A percentile compares a stretch with the other conserved stretches of the same genome.
Evolutionary conservation across 2,113 vertebrate genomes (phyloP).

Genomic region (Xiphophorus maculatus): DNA sequence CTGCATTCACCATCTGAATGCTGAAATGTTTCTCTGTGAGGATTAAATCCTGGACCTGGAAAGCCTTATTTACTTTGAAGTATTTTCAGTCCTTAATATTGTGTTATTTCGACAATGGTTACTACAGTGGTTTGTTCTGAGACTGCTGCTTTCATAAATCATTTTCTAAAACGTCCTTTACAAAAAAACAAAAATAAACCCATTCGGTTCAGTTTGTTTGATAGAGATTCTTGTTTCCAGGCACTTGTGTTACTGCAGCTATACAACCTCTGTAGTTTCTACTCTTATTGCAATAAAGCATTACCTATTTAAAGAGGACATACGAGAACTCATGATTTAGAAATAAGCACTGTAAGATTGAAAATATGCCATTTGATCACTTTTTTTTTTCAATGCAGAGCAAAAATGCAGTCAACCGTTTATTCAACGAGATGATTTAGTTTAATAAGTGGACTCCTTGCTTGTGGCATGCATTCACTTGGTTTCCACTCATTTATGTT

Average conservation of each 20-base stretch:
- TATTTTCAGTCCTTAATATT: constrained; percentile 31
- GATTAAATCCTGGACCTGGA: constrained; percentile 46
- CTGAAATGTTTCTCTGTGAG: constrained; percentile 41
- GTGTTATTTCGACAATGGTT: constrained; percentile 45
- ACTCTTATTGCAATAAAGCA: constrained; percentile 62
- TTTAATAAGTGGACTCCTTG: no score
- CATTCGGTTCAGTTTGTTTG: constrained; percentile 59
- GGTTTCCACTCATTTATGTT: no score
- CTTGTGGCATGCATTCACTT: no score
- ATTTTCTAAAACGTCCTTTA: constrained; percentile 67
- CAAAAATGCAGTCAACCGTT: constrained; percentile 16
- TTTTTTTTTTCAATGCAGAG: constrained; percentile 21
- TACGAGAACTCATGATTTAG: constrained; percentile 69
- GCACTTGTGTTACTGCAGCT: constrained; percentile 50
- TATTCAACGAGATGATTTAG: neutral
- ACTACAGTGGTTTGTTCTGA: constrained; percentile 44
- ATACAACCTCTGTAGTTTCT: constrained; percentile 46
- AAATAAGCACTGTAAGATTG: constrained; percentile 50
- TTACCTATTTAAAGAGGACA: constrained; percentile 59
- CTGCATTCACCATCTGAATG: constrained; percentile 42
- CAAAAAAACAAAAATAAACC: constrained; percentile 69
- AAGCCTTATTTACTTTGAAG: constrained; percentile 62
- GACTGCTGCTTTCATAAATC: constrained; percentile 59
- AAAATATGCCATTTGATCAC: constrained; percentile 21
- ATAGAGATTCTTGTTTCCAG: constrained; percentile 58